Percentiles rank a stretch among this genome's conserved stretches.
phyloP scores from a whole-genome alignment of 23 tunicate genomes.

The Pegea sp. region DNA sequence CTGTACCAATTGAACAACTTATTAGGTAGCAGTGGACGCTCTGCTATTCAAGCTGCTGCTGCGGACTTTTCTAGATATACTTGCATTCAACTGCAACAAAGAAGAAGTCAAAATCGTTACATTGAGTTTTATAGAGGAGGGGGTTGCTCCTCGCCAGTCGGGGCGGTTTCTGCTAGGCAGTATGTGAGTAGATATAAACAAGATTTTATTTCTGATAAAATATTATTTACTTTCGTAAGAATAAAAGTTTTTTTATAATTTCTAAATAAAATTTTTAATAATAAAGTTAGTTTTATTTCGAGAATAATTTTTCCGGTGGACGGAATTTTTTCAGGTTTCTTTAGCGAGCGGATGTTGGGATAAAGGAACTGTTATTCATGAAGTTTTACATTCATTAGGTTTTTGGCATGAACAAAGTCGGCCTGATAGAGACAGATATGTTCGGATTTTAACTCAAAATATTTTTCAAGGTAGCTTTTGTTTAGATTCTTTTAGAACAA shows the following conservation, averaged over 20 bases:
- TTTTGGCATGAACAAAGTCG: slow-evolving; percentile 10
- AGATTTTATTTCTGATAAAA: too few species aligned
- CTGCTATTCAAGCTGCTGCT: background rate
- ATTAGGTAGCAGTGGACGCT: background rate
- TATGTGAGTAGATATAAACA: slow-evolving; percentile 4
- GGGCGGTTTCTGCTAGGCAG: slow-evolving; percentile 5
- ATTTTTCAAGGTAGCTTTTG: slow-evolving; percentile 1
- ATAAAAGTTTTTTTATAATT: too few species aligned
- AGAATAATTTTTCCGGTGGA: too few species aligned
- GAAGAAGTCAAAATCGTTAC: slow-evolving; percentile 5
- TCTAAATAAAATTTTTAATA: too few species aligned
- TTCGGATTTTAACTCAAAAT: slow-evolving; percentile 1
- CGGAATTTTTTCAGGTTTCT: slow-evolving; percentile 1
- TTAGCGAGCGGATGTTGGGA: slow-evolving; percentile 2
- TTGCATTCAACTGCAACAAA: background rate
- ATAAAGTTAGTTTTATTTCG: too few species aligned
- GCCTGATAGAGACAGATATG: slow-evolving; percentile 5
- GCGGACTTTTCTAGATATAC: background rate
- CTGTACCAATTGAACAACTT: too few species aligned
- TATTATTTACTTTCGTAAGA: too few species aligned
- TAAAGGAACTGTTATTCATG: slow-evolving; percentile 5
- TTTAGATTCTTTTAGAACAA: too few species aligned
- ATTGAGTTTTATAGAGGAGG: slow-evolving; percentile 22
- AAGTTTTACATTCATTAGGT: slow-evolving; percentile 2
- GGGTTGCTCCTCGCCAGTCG: slow-evolving; percentile 48